phyloP scores from a whole-genome alignment of 1,140 invertebrate species.

The Lepidurus apus region DNA sequence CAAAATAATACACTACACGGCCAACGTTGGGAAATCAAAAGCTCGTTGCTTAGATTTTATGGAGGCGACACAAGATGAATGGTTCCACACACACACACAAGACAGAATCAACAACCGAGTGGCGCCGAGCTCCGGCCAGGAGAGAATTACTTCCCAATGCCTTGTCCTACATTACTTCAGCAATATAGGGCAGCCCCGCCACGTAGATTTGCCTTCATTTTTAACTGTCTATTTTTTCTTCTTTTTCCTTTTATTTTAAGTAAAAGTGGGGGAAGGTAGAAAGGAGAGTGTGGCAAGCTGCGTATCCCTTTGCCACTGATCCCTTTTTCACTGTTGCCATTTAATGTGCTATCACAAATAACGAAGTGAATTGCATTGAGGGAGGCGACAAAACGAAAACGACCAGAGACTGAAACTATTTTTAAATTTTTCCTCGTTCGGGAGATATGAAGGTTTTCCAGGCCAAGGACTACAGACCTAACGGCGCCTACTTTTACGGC shows the following conservation, averaged over 20 bases:
- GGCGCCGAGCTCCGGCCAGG: not conserved
- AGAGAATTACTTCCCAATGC: slow-evolving; percentile 21
- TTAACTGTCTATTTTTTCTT: not conserved
- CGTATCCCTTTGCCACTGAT: not conserved
- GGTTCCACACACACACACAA: slow-evolving; percentile 1
- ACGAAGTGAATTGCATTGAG: slow-evolving; percentile 9
- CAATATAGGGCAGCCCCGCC: not conserved
- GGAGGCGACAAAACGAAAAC: slow-evolving; percentile 17
- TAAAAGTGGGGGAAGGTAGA: not conserved
- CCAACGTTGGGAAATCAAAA: slow-evolving; percentile 1
- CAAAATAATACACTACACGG: not conserved
- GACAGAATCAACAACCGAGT: slow-evolving; percentile 18
- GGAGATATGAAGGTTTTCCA: slow-evolving; percentile 14
- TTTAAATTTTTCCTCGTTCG: not conserved
- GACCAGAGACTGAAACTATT: slow-evolving; percentile 12
- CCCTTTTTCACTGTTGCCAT: not conserved
- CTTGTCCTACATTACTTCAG: slow-evolving; percentile 15
- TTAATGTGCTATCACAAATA: slow-evolving; percentile 16
- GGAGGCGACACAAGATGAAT: slow-evolving; percentile 16
- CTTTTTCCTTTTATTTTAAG: not conserved
- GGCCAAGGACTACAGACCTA: slow-evolving; percentile 17
- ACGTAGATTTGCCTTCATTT: not conserved
- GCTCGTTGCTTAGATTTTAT: slow-evolving; percentile 9
- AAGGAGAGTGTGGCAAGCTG: not conserved
- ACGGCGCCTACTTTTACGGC: slow-evolving; percentile 17